A percentile compares a stretch with the other conserved stretches of the same genome.
Evolutionary conservation across 2,113 vertebrate species (phyloP).

Genomic region (Mohoua ochrocephala): DNA sequence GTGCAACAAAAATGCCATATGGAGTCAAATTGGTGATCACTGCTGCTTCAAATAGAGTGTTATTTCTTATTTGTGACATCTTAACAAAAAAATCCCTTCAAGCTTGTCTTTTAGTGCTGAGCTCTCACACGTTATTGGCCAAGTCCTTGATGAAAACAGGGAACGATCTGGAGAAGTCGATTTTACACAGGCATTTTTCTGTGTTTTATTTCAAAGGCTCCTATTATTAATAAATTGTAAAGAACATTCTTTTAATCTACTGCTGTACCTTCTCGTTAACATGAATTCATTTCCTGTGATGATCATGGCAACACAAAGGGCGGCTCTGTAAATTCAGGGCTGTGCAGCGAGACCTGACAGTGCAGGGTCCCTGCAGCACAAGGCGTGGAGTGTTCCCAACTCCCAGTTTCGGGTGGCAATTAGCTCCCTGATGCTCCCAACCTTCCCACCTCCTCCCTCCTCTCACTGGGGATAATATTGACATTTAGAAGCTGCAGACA

Average conservation of each 20-base stretch:
- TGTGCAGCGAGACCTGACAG: neutral
- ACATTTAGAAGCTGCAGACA: slow-evolving; percentile 69
- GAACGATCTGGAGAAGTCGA: neutral
- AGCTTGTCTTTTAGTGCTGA: slow-evolving; percentile 12
- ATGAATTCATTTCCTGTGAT: neutral
- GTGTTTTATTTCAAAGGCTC: neutral
- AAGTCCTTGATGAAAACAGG: neutral
- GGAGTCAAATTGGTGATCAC: slow-evolving; percentile 29
- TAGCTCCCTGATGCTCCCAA: slow-evolving; percentile 42
- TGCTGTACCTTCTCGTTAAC: neutral
- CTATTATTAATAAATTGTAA: slow-evolving; percentile 15
- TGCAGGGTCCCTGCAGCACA: neutral
- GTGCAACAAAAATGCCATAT: slow-evolving; percentile 25
- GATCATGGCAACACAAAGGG: neutral
- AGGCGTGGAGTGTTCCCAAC: neutral
- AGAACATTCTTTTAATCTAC: neutral
- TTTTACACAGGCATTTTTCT: neutral
- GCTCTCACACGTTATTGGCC: neutral
- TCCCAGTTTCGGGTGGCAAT: slow-evolving; percentile 44
- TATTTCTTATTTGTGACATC: slow-evolving; percentile 20
- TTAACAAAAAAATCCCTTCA: neutral
- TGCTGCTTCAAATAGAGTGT: slow-evolving; percentile 12
- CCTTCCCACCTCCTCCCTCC: slow-evolving; percentile 61
- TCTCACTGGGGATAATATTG: slow-evolving; percentile 57
- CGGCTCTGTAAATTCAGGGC: neutral